Percentiles rank a stretch among this genome's conserved stretches.
These are phyloP conservation scores for Platanista minor DNA, from an alignment of 2,113 vertebrate species.

Conservation along the genomic window DNA sequence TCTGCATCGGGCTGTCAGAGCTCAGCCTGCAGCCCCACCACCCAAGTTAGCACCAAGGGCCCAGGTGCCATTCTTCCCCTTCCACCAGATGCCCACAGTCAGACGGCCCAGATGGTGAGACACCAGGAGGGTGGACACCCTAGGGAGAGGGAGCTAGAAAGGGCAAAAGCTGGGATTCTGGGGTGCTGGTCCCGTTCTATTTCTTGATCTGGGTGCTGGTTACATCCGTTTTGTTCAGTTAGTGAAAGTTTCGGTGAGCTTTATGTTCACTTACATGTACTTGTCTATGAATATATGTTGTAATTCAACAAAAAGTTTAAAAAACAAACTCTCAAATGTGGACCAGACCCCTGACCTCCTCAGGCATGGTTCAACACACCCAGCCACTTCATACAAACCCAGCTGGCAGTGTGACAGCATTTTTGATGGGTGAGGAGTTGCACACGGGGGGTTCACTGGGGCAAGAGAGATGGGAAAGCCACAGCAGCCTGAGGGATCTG, in stretches of 20 bases:
- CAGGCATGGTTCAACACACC: neutral
- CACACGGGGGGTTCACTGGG: neutral
- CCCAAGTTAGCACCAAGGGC: too few relatives aligned
- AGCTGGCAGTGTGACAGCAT: accelerated
- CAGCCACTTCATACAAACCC: neutral
- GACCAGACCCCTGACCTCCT: neutral
- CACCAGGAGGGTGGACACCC: accelerated
- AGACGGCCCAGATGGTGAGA: too few relatives aligned
- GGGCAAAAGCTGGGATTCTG: neutral
- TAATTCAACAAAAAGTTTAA: neutral
- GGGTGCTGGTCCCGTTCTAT: neutral
- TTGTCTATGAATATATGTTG: neutral
- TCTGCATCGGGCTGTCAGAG: neutral
- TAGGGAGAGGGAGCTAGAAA: neutral
- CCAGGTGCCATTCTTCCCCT: neutral
- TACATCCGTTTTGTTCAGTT: neutral
- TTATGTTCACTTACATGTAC: accelerated
- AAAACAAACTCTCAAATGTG: neutral
- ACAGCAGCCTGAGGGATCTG: neutral
- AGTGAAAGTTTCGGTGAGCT: neutral
- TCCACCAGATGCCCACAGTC: accelerated
- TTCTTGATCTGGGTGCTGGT: neutral
- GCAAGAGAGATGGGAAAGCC: neutral
- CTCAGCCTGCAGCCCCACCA: neutral
- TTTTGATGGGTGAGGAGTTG: accelerated